Percentiles rank a stretch among this genome's conserved stretches.
phyloP scores from a whole-genome alignment of 30 jellyfish, hydroid and myxozoan genomes.

The Haliclystus octoradiatus region DNA sequence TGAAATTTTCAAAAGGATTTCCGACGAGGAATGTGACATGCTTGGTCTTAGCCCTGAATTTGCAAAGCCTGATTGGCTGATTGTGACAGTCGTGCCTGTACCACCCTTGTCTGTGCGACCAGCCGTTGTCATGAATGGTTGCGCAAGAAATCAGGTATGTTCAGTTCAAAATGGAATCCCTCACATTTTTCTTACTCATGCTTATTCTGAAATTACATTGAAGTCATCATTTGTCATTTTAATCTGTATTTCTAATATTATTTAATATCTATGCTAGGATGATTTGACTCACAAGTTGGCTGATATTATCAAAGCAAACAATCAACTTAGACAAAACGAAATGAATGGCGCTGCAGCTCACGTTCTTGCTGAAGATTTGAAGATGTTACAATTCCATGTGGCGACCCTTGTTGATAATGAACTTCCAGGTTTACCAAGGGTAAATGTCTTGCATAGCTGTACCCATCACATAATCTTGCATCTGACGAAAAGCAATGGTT shows the following conservation, averaged over 20 bases:
- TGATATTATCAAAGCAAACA: conserved; percentile 93
- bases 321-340: conserved; percentile 77
- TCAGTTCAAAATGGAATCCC: too few species aligned
- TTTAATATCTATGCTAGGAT: conserved; percentile 35
- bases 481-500: not conserved
- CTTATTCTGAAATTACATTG: too few species aligned
- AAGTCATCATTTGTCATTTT: too few species aligned
- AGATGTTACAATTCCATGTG: conserved; percentile 94
- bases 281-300: conserved; percentile 96
- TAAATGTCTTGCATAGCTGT: not conserved
- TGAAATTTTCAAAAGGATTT: conserved; percentile 78
- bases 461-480: not conserved
- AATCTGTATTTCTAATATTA: not conserved
- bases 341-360: conserved; percentile 98
- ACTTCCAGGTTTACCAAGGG: conserved; percentile 97
- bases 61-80: conserved; percentile 97
- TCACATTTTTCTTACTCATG: too few species aligned
- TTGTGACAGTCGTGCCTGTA: conserved; percentile 91
- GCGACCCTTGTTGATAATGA: conserved; percentile 97
- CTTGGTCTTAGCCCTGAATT: conserved; percentile 76
- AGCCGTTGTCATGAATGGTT: conserved; percentile 98
- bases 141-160: conserved; percentile 96
- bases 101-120: conserved; percentile 99
- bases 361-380: conserved; percentile 86
- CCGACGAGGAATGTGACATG: conserved; percentile 93